Conservation (phyloP, 2,888 invertebrate species). For the Acleris laterana region DNA sequence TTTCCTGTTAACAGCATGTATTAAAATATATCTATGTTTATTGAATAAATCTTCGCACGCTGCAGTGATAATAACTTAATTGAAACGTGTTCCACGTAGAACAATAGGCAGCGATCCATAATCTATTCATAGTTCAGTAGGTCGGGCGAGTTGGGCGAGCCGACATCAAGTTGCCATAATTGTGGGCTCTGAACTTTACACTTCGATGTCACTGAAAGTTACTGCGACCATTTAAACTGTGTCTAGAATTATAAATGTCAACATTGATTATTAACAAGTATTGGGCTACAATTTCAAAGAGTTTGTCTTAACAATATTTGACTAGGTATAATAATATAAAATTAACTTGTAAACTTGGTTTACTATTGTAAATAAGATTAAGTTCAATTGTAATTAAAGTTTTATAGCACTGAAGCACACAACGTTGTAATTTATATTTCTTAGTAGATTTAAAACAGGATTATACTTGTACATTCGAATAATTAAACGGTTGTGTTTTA, state of each 20-base stretch:
- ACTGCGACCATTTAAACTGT: slow-evolving; percentile 60
- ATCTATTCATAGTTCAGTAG: slow-evolving; percentile 57
- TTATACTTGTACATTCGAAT: too few species aligned
- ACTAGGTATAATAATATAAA: slow-evolving; percentile 5
- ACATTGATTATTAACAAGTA: slow-evolving; percentile 41
- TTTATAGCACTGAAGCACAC: background rate
- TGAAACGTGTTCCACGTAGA: slow-evolving; percentile 41
- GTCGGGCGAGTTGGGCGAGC: slow-evolving; percentile 50
- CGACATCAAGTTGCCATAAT: slow-evolving; percentile 62
- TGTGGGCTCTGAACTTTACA: slow-evolving; percentile 65
- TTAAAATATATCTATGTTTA: too few species aligned
- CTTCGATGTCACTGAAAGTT: slow-evolving; percentile 63
- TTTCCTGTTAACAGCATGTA: too few species aligned
- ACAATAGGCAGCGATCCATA: slow-evolving; percentile 52
- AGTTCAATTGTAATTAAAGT: background rate
- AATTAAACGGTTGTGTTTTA: too few species aligned
- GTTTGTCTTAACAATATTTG: slow-evolving; percentile 29
- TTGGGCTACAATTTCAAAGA: slow-evolving; percentile 36
- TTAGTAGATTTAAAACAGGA: too few species aligned
- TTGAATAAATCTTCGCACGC: slow-evolving; percentile 10
- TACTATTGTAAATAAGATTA: background rate
- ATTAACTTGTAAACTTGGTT: background rate
- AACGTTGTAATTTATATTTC: too few species aligned
- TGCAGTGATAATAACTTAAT: slow-evolving; percentile 31
- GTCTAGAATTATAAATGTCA: slow-evolving; percentile 50